phyloP scores from a whole-genome alignment of 2,113 vertebrate genomes.

The Periophthalmodon schlosseri region DNA sequence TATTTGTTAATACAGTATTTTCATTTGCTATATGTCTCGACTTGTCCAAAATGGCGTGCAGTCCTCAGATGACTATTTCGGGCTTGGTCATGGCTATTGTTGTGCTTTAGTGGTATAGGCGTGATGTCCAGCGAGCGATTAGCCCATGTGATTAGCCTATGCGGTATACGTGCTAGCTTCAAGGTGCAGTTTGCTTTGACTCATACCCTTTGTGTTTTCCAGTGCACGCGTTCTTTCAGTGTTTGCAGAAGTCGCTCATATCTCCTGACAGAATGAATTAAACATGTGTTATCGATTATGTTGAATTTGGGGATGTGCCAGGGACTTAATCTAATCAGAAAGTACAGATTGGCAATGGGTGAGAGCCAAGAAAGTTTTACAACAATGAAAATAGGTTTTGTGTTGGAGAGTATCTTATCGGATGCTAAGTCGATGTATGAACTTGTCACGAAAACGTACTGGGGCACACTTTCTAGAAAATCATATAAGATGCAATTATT shows the following conservation, averaged over 20 bases:
- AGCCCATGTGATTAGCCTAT: constrained; percentile 41
- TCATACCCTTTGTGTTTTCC: constrained; percentile 19
- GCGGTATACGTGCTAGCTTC: constrained; percentile 13
- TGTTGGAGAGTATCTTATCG: constrained; percentile 44
- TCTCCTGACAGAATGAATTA: constrained; percentile 40
- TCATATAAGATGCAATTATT: neutral
- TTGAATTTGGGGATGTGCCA: constrained; percentile 49
- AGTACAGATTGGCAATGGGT: constrained; percentile 23
- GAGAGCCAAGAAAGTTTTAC: constrained; percentile 34
- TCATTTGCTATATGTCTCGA: constrained; percentile 16
- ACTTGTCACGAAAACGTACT: constrained; percentile 6
- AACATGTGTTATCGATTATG: constrained; percentile 38
- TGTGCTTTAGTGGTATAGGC: neutral
- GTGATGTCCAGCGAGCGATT: constrained; percentile 27
- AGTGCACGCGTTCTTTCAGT: neutral
- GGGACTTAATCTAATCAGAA: constrained; percentile 56
- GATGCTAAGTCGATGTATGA: neutral
- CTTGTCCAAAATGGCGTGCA: constrained; percentile 41
- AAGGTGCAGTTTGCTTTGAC: neutral
- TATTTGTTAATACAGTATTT: constrained; percentile 40
- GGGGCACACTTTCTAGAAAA: neutral
- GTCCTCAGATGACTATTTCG: constrained; percentile 25
- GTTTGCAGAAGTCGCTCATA: constrained; percentile 46
- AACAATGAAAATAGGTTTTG: neutral
- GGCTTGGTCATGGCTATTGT: constrained; percentile 12